Evolutionary conservation across 2,888 invertebrate species (phyloP), one percentile per base, ranked within the genome.

Genomic region (Phytoseiulus persimilis): DNA sequence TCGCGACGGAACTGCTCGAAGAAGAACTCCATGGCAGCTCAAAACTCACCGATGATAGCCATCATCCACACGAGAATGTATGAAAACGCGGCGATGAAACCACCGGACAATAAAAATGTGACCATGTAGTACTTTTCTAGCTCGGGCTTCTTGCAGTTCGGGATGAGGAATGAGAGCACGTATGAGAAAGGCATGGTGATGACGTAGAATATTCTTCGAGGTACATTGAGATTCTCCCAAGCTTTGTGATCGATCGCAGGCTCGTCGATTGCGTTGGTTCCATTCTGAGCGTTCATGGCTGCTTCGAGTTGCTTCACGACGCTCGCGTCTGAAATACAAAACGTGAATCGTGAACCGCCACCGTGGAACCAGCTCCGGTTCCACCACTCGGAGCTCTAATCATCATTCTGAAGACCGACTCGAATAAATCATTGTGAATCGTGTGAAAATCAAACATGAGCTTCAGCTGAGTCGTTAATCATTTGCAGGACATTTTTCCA

Each of bases 21-120:
- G 9, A 9, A 83, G n/a, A 14, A 6, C 2, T 84, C 31, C 33
- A n/a, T n/a, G 32, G 33, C 28, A 2, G 32, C 18, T 9, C 28
- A 2, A 2, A 2, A 91, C 93, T 93, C 93, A 96, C 97, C 98
- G 92, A 98, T 96, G 89, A 97, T 95, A 89, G 98, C 96, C 91
- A 98, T 98, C 98, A 98, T 98, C 98, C 98, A 98, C 91, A 97
- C 98, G 97, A 98, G 97, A 92, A 98, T 95, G 94, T 98, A 98
- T 1, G 98, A 98, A 94, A 97, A 97, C 93, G 96, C 95, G 84
- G 97, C 97, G 92, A 98, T 97, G 98, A 98, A 98, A 83, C 97
- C 94, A 96, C 98, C 96, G 90, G 97, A 97, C 92, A 98, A 94
- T 92, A 96, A 93, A 94, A 98, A 98, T 65, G 97, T 97, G 92